phyloP scores from a whole-genome alignment of 2,888 invertebrate species.

The Amphipyra tragopoginis region DNA sequence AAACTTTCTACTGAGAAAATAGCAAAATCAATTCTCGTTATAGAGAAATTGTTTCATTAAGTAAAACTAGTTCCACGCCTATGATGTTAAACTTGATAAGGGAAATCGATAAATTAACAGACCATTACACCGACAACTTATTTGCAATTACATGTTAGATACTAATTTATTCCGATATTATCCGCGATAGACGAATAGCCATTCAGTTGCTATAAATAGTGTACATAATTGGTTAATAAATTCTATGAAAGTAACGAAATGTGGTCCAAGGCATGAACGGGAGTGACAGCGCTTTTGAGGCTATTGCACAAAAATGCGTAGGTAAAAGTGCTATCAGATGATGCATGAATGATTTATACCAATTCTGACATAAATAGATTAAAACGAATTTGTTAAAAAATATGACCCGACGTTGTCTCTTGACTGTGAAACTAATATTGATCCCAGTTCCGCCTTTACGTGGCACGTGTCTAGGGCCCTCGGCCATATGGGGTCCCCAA shows the following conservation, averaged over 20 bases:
- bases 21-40: conserved; percentile 12
- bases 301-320: not conserved
- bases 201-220: conserved; percentile 42
- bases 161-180: conserved; percentile 35
- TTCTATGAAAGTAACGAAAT: conserved; percentile 24
- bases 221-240: conserved; percentile 53
- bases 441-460: too few relatives aligned
- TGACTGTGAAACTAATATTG: too few relatives aligned
- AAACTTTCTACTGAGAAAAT: conserved; percentile 16
- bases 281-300: conserved; percentile 1
- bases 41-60: conserved; percentile 25
- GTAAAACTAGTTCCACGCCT: conserved; percentile 30
- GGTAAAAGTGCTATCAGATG: too few relatives aligned
- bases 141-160: conserved; percentile 34
- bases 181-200: conserved; percentile 42
- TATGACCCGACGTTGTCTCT: too few relatives aligned
- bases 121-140: conserved; percentile 23
- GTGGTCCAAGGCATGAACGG: not conserved
- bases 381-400: too few relatives aligned
- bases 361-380: too few relatives aligned
- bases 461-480: too few relatives aligned
- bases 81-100: conserved; percentile 22
- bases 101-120: conserved; percentile 36
- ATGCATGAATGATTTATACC: too few relatives aligned
- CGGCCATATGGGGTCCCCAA: too few relatives aligned